A percentile compares a stretch with the other conserved stretches of the same genome.
These are phyloP conservation scores for Brenthis ino DNA, from an alignment of 2,888 invertebrate genomes.

Conservation along the genomic window DNA sequence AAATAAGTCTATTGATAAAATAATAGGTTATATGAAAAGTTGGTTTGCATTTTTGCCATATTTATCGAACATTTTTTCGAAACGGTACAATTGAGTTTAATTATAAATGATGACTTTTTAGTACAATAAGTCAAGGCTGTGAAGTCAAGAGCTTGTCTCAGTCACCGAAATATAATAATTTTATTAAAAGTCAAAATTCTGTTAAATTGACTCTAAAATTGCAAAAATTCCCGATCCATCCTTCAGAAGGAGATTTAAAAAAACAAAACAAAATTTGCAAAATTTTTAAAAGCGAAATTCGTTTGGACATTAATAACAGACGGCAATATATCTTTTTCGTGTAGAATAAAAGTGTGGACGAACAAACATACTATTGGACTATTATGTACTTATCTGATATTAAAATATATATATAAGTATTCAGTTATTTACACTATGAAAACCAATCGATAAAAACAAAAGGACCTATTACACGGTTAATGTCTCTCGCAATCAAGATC, in stretches of 20 bases:
- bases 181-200: slow-evolving; percentile 48
- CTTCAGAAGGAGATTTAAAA: slow-evolving; percentile 44
- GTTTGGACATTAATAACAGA: slow-evolving; percentile 74
- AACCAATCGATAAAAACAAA: slow-evolving; percentile 55
- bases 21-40: neutral
- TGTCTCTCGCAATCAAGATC: slow-evolving; percentile 40
- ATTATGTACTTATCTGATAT: slow-evolving; percentile 67
- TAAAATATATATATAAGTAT: slow-evolving; percentile 56
- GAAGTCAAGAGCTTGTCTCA: slow-evolving; percentile 12
- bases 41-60: neutral
- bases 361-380: slow-evolving; percentile 77
- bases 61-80: no score
- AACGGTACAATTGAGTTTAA: no score
- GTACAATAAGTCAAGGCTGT: no score
- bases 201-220: slow-evolving; percentile 61
- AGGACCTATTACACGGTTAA: slow-evolving; percentile 44
- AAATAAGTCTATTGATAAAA: neutral
- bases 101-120: no score
- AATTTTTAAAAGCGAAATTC: slow-evolving; percentile 59
- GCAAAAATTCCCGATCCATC: slow-evolving; percentile 35
- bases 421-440: slow-evolving; percentile 68
- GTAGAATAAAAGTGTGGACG: slow-evolving; percentile 78
- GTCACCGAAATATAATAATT: neutral
- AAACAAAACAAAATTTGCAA: slow-evolving; percentile 51
- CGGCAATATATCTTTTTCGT: slow-evolving; percentile 68